Evolutionary conservation across 2,797 vertebrate genomes (phyloP), one percentile per base, ranked within the genome.

Genomic region (Rhinichthys osculus): DNA sequence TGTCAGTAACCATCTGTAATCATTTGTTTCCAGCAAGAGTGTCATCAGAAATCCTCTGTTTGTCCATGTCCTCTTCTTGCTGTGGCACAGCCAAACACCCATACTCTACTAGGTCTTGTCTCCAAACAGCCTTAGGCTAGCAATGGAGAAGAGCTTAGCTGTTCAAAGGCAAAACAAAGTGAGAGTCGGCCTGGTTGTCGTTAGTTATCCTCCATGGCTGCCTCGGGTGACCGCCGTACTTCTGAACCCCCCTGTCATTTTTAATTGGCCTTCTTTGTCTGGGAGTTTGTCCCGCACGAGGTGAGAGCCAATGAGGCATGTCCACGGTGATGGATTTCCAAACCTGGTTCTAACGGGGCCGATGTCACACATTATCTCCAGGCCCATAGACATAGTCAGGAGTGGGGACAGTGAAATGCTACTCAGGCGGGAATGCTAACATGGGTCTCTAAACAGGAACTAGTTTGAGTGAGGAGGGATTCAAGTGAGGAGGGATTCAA

Each of bases 251-350:
- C 89, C 87, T 81, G 92, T 93, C 90, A 92, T 86, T 86, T 95
- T 94, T 92, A 93, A 93, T 93, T 93, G 91, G 91, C 91, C 90
- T 90, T 85, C 87, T 85, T 30, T 62, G 90, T 83, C 67, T 62
- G 91, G 90, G 91, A 91, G 90, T 92, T 91, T 87, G 83, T 91
- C 90, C 92, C 89, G 89, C 89, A 89, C 6, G 86, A 89, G 91
- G 90, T 84, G 82, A 85, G 85, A 89, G 89, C 91, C 92, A 93
- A 91, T 90, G 92, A 94, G 92, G 90, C 92, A 89, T 88, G 90
- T 88, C 90, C 88, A 89, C 85, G 89, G 88, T 94, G 95, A 95
- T 94, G 93, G 92, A 95, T 95, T 90, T 87, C 87, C 89, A 83
- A 85, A 86, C 86, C 62, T 70, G 62, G 40, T 74, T 74, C 69